Evolutionary conservation across 1,140 invertebrate species (phyloP).

Genomic region (Vanessa atalanta): DNA sequence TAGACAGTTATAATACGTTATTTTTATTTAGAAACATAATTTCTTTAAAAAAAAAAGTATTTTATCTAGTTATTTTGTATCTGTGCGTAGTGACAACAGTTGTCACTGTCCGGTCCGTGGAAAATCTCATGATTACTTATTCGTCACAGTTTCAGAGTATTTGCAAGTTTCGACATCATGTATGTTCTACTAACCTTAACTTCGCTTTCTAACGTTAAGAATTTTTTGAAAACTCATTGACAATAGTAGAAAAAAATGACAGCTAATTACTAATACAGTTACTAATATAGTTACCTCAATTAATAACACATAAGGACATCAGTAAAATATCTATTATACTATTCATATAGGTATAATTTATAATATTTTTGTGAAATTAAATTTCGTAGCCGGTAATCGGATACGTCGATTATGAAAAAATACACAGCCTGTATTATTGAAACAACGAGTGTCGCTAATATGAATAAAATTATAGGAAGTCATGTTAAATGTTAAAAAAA

Average conservation of each 20-base stretch:
- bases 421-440: too few relatives aligned
- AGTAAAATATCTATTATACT: too few relatives aligned
- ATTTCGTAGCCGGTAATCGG: not conserved
- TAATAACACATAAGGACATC: too few relatives aligned
- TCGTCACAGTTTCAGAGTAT: constrained; percentile 48
- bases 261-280: not conserved
- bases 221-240: not conserved
- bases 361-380: too few relatives aligned
- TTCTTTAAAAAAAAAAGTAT: not conserved
- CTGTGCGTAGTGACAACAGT: constrained; percentile 18
- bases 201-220: constrained; percentile 54
- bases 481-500: too few relatives aligned
- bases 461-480: too few relatives aligned
- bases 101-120: constrained; percentile 35
- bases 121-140: constrained; percentile 60
- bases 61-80: not conserved
- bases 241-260: not conserved
- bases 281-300: too few relatives aligned
- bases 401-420: too few relatives aligned
- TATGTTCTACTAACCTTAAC: constrained; percentile 60
- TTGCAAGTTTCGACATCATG: constrained; percentile 44
- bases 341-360: too few relatives aligned
- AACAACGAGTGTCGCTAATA: too few relatives aligned
- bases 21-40: too few relatives aligned
- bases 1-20: too few relatives aligned